These are phyloP conservation scores for Melanogrammus aeglefinus DNA, from an alignment of 2,797 vertebrate species.

Conservation along the genomic window DNA sequence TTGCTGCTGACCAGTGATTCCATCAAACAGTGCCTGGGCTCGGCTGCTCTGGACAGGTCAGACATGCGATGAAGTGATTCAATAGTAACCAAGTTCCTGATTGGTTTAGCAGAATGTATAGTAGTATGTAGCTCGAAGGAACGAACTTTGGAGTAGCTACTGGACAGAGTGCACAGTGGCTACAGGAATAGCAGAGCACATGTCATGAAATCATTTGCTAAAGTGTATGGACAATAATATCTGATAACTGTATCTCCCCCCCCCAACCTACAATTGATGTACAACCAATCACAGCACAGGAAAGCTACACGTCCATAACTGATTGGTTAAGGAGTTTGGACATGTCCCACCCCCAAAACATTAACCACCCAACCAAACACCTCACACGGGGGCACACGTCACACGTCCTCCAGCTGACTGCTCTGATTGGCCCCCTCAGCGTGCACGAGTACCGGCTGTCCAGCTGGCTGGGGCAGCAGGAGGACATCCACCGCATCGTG, in stretches of 20 bases:
- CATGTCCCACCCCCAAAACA: neutral
- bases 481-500: constrained; percentile 92
- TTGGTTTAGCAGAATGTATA: neutral
- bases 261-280: too few species aligned
- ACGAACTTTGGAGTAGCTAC: neutral
- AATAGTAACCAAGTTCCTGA: neutral
- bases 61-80: neutral
- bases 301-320: too few species aligned
- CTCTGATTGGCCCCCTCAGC: constrained; percentile 45
- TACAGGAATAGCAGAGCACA: neutral
- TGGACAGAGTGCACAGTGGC: neutral
- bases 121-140: neutral
- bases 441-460: constrained; percentile 90
- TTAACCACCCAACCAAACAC: neutral
- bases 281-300: too few species aligned
- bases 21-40: constrained; percentile 87
- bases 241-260: neutral
- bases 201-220: neutral
- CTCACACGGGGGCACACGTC: neutral
- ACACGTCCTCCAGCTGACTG: neutral
- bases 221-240: neutral
- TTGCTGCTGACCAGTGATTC: constrained; percentile 89
- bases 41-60: constrained; percentile 90
- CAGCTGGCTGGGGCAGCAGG: constrained; percentile 95
- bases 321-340: too few species aligned